A percentile compares a stretch with the other conserved stretches of the same genome.
Evolutionary conservation across 2,113 vertebrate genomes (phyloP).

Genomic region (Aegithalos caudatus): DNA sequence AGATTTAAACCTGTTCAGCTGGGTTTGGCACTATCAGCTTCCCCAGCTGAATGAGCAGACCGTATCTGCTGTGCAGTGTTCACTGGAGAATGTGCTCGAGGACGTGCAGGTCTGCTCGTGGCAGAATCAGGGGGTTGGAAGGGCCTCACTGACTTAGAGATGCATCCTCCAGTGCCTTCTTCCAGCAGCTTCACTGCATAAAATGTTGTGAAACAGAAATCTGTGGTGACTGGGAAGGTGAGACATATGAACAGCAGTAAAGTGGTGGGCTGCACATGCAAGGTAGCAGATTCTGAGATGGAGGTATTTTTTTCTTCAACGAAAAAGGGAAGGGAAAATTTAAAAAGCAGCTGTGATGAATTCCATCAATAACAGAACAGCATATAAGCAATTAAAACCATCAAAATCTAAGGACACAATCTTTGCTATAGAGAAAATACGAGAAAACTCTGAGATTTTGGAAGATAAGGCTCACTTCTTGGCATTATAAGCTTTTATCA

Average conservation of each 20-base stretch:
- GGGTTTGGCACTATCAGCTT: background rate
- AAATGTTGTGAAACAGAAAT: background rate
- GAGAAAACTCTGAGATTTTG: background rate
- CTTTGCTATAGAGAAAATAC: background rate
- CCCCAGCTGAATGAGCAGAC: background rate
- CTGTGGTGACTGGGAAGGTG: background rate
- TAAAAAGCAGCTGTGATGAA: background rate
- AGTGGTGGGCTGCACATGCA: background rate
- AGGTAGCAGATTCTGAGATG: background rate
- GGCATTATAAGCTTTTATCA: background rate
- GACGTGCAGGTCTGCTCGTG: background rate
- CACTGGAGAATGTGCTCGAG: background rate
- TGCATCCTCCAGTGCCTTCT: background rate
- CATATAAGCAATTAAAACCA: background rate
- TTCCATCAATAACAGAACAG: background rate
- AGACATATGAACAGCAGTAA: background rate
- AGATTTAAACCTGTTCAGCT: background rate
- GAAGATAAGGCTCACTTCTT: background rate
- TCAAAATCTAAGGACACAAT: background rate
- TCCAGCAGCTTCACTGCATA: background rate
- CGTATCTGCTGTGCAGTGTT: fast-evolving
- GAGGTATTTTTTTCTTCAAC: background rate
- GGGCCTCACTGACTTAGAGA: background rate
- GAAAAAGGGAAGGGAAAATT: background rate
- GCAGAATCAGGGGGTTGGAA: fast-evolving